These are phyloP conservation scores for Carpatolechia fugitivella DNA, from an alignment of 2,888 invertebrate species.

Conservation along the genomic window DNA sequence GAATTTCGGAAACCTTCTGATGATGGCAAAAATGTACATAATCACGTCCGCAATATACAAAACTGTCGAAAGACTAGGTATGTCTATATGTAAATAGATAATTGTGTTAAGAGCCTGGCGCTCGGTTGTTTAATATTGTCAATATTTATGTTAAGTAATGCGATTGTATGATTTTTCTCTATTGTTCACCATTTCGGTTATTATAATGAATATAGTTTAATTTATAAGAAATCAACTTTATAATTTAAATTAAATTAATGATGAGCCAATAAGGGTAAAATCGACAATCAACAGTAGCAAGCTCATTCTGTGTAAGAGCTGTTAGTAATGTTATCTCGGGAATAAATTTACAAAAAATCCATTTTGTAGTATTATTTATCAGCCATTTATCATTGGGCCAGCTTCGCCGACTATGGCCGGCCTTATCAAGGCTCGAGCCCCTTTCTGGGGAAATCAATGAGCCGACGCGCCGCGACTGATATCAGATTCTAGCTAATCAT, in stretches of 20 bases:
- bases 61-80: conserved; percentile 10
- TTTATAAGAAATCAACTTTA: conserved; percentile 23
- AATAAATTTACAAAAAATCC: conserved; percentile 55
- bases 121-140: conserved; percentile 26
- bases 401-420: too few species aligned
- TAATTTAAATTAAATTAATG: conserved; percentile 24
- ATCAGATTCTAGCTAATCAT: too few species aligned
- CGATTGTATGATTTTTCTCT: conserved; percentile 17
- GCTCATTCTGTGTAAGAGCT: conserved; percentile 48
- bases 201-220: conserved; percentile 31
- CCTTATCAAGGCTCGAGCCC: too few species aligned
- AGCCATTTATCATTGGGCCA: neutral
- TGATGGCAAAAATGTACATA: conserved; percentile 38
- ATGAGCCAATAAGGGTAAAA: conserved; percentile 32
- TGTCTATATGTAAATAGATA: conserved; percentile 26
- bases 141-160: conserved; percentile 17
- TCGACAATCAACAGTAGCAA: conserved; percentile 38
- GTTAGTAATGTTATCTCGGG: conserved; percentile 54
- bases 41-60: conserved; percentile 26
- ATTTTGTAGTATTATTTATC: conserved; percentile 20
- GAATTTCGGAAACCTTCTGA: conserved; percentile 23
- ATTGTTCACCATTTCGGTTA: conserved; percentile 16
- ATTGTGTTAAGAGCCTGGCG: conserved; percentile 26
- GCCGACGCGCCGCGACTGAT: too few species aligned
- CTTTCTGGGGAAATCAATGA: too few species aligned